These are phyloP conservation scores for Napeogenes sylphis DNA, from an alignment of 2,888 invertebrate species.

Conservation along the genomic window DNA sequence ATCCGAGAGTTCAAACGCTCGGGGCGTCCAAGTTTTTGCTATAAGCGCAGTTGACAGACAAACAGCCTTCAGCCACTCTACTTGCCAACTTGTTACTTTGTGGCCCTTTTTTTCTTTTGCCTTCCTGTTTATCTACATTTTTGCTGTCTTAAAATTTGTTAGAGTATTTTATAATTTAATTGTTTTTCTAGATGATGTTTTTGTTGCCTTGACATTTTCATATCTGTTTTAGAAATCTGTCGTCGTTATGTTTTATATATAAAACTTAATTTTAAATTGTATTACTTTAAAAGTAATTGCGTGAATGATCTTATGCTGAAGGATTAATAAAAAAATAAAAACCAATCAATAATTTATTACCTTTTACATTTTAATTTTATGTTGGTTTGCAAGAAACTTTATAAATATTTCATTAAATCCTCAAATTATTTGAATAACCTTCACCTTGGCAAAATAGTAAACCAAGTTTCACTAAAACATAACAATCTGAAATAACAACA, in stretches of 20 bases:
- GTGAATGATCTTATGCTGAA: too few species aligned
- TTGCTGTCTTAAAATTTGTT: conserved; percentile 6
- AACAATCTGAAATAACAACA: too few species aligned
- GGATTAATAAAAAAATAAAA: too few species aligned
- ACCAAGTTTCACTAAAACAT: too few species aligned
- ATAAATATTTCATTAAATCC: too few species aligned
- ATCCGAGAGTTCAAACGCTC: conserved; percentile 15
- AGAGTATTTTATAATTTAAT: background rate
- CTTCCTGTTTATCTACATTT: conserved; percentile 19
- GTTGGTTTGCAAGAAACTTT: too few species aligned
- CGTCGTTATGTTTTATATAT: background rate
- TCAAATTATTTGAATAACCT: too few species aligned
- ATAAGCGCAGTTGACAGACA: conserved; percentile 25
- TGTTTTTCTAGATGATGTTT: conserved; percentile 5
- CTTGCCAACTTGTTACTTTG: conserved; percentile 24
- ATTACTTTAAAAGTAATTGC: too few species aligned
- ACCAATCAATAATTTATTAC: too few species aligned
- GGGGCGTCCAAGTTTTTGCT: conserved; percentile 24
- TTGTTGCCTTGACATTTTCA: conserved; percentile 2
- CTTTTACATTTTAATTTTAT: too few species aligned
- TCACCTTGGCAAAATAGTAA: too few species aligned
- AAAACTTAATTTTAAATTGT: too few species aligned
- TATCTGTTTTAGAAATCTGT: background rate
- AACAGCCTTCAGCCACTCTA: conserved; percentile 19
- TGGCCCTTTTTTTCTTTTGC: conserved; percentile 17